Evolutionary conservation across 23 tunicate species (phyloP), one percentile per base, ranked within the genome.

Genomic region (Aplidium turbinatum): DNA sequence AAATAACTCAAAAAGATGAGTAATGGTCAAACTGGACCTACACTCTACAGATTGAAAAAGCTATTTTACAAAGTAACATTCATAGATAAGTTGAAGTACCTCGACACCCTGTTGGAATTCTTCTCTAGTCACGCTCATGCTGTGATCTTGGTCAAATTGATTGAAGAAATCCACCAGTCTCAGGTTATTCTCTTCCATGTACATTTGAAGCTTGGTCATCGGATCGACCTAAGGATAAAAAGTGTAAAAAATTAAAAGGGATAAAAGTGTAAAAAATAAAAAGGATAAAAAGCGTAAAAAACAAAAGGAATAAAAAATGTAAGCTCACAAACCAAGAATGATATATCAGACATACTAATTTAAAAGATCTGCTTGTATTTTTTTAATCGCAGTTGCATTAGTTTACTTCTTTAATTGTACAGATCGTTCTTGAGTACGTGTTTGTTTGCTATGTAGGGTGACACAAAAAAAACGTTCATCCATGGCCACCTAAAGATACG

Each of bases 141-240:
- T 94, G 57, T 78, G 76, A 63, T 94, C 92, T 73, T 84, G 67
- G 54, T 94, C 99, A 72, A 94, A 73, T 58, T 83, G 78, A 39
- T 95, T 95, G 57, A 95, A 95, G 80, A 95, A 95, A 58, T 95
- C 99, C 29, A 89, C 99, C 68, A 95, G 58, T 13, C 99, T 56
- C 52, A 89, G 47, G 50, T 79, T 79, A 46, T 95, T 91, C n/a
- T 95, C 96, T 47, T 89, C 93, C 34, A 95, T 82, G 48, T 95
- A 95, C 18, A 61, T 79, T 31, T 79, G 68, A 26, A 95, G 57
- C 65, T 89, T 95, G 23, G 87, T 69, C 93, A 83, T 84, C 21
- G 99, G 99, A 56, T 88, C 92, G 55, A 77, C 73, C 97, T 90
- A n/a, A n/a, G n/a, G 45, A 27, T 46, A 23, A 56, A 65, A 58